Base-by-base conservation (phyloP, 2,888 invertebrate genomes). In the Stenurella melanura region DNA sequence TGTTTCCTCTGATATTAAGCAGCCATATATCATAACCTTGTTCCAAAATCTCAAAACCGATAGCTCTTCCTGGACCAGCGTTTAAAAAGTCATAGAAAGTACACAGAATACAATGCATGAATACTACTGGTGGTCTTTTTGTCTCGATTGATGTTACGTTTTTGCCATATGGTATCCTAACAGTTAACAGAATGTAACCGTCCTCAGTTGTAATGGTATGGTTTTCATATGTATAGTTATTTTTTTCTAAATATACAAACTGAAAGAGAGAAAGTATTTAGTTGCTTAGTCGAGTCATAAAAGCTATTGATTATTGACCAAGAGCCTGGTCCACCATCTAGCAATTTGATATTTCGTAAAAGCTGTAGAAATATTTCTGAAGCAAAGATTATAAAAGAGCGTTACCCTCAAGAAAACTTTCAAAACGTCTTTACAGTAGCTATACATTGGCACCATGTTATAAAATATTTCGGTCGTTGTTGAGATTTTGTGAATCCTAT, bases 1-100 rank as follows among this genome's bases (percentile, higher is more conserved):
- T 90, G 85, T 92, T 93, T n/a, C 93, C 93, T 71, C 93, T 86
- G 57, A 90, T 88, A 84, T 93, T 93, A 0, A 91, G 91, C 75
- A 93, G 82, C 93, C 93, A 93, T 6, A 89, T 88, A 75, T 90
- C 90, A 78, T 88, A 90, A 9, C 90, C 90, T 5, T 84, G 84
- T 77, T 90, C 89, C 5, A 58, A 34, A 12, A 70, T 21, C 38
- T 57, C 30, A 10, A 58, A 58, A 15, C 17, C 58, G 18, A 70
- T 60, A 7, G 70, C 18, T 12, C 19, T 60, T 21, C 50, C 70
- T n/a, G 70, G 60, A 18, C 70, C 70, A 11, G 58, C 21, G 15
- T 38, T 58, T 19, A 70, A 19, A 60, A 70, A 70, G 21, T 70
- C 58, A 38, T 58, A 58, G 17, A 58, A 70, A 30, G 58, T 60